Base-by-base conservation (phyloP, 1,140 invertebrate species). In the Drosophila bifasciata region DNA sequence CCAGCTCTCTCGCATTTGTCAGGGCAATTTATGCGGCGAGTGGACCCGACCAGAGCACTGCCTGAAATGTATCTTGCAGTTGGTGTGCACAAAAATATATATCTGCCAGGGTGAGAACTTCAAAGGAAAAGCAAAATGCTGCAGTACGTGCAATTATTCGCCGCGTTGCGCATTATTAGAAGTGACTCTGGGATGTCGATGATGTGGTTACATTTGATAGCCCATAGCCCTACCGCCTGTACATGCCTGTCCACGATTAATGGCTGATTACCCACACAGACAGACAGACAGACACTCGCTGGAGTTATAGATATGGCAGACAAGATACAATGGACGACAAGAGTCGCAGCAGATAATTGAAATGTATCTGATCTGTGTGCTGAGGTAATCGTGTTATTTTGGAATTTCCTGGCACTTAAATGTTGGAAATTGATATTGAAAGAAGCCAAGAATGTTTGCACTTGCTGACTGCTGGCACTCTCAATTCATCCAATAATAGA, bases 231-330 rank as follows among this genome's bases (percentile, higher is more conserved):
- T 51, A 40, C 60, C 57, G 57, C 48, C 49, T 39, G 48, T 21
- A 19, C 7, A 73, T 73, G 71, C 79, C 84, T 71, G 80, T 50
- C 39, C 25, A 44, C 80, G 80, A 84, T 84, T 86, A 77, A 70
- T 70, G 73, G 60, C 80, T 85, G 80, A 85, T 85, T 86, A n/a
- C n/a, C n/a, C n/a, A n/a, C n/a, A n/a, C n/a, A 86, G 77, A 79
- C 59, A 74, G 56, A 60, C 62, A 64, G 58, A 40, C 51, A 50
- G 59, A 63, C 49, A 70, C 64, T 73, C 8, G 21, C 56, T 40
- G 62, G 6, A 11, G 64, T 67, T 68, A 68, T 67, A 49, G 64
- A 56, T 68, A 68, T 55, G 41, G 62, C 62, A 56, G 66, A 68
- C 49, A 69, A 68, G 50, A 56, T 50, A 68, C 48, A 32, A 9